Percentiles rank a stretch among this genome's conserved stretches.
These are phyloP conservation scores for Scomber scombrus DNA, from an alignment of 2,113 vertebrate species.

Conservation along the genomic window DNA sequence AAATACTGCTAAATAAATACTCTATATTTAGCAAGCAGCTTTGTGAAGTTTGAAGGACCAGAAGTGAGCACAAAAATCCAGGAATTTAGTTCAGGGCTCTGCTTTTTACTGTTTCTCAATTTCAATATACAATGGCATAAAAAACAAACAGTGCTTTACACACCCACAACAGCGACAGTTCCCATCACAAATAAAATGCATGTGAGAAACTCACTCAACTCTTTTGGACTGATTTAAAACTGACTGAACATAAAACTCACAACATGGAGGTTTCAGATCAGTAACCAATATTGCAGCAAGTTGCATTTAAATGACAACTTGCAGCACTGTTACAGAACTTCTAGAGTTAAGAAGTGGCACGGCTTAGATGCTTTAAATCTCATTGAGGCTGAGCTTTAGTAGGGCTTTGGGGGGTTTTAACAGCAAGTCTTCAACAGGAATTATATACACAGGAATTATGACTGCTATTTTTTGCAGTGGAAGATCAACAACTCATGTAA, in stretches of 20 bases:
- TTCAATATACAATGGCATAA: no score
- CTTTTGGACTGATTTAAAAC: no score
- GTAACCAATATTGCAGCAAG: background rate
- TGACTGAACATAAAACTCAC: background rate
- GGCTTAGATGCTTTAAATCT: constrained; percentile 40
- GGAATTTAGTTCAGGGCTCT: no score
- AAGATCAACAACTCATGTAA: constrained; percentile 34
- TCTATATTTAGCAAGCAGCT: background rate
- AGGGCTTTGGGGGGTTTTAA: constrained; percentile 20
- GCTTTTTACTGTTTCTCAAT: no score
- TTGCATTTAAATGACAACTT: background rate
- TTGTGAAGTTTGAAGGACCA: no score
- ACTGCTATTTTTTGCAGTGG: constrained; percentile 26
- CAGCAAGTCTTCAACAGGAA: constrained; percentile 50
- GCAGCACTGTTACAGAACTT: constrained; percentile 1
- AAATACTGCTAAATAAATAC: background rate
- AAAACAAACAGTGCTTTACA: background rate
- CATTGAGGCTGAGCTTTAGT: constrained; percentile 33
- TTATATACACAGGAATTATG: constrained; percentile 50
- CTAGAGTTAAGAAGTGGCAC: constrained; percentile 4
- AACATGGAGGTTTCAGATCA: background rate
- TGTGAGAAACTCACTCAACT: background rate
- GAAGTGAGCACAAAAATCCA: no score
- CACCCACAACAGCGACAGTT: background rate
- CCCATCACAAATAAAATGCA: background rate